phyloP scores from a whole-genome alignment of 2,113 vertebrate genomes.

The Choloepus hoffmanni region DNA sequence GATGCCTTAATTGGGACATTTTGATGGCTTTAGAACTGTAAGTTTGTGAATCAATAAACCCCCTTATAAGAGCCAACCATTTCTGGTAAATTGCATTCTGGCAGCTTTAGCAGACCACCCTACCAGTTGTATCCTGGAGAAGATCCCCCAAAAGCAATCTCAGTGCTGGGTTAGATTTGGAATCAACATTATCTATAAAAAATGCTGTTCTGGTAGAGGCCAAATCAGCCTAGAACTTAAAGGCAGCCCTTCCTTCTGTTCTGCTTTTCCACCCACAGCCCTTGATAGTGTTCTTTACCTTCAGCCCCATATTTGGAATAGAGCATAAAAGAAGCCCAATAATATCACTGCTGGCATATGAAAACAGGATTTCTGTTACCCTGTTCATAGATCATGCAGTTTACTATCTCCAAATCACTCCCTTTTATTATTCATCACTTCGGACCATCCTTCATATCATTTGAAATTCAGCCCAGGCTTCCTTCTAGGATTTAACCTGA shows the following conservation, averaged over 20 bases:
- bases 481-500: not conserved
- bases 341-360: not conserved
- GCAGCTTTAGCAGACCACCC: too few species aligned
- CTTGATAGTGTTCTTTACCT: not conserved
- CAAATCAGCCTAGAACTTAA: rapidly evolving
- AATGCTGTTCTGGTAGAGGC: not conserved
- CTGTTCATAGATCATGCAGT: not conserved
- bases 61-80: too few species aligned
- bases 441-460: not conserved
- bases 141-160: not conserved
- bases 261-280: too few species aligned
- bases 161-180: not conserved
- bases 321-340: not conserved
- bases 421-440: not conserved
- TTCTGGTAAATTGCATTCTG: too few species aligned
- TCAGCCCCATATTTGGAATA: not conserved
- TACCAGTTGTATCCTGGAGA: not conserved
- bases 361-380: not conserved
- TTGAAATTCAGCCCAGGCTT: not conserved
- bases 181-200: not conserved
- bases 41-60: too few species aligned
- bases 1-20: too few species aligned
- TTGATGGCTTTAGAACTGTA: too few species aligned
- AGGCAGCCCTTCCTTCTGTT: not conserved
- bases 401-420: not conserved